Evolutionary conservation across 2,888 invertebrate genomes (phyloP).

Genomic region (Drosophila kuntzei): DNA sequence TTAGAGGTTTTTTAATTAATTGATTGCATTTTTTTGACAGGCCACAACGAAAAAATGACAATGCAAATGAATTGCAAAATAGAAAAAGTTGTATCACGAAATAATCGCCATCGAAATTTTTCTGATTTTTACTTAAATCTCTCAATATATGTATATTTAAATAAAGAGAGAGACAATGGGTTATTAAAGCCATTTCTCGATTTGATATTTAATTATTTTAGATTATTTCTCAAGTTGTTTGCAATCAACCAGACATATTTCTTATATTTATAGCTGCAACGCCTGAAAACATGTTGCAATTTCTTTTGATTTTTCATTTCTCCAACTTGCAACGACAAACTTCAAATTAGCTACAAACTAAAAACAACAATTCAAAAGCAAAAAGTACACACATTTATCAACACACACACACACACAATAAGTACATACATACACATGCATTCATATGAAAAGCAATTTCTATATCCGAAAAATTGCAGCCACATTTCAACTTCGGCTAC

Average conservation of each 20-base stretch:
- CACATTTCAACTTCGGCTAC: constrained; percentile 57
- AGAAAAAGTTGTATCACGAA: constrained; percentile 12
- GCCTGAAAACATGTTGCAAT: constrained; percentile 30
- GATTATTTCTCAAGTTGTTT: neutral
- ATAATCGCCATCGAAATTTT: constrained; percentile 1
- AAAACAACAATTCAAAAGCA: constrained; percentile 40
- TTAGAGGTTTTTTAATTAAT: constrained; percentile 59
- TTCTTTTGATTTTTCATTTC: constrained; percentile 54
- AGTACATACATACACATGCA: neutral
- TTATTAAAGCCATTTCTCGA: neutral
- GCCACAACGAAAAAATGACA: constrained; percentile 24
- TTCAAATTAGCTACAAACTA: constrained; percentile 66
- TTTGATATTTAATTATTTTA: constrained; percentile 20
- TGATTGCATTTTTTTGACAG: constrained; percentile 61
- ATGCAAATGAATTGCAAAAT: constrained; percentile 5
- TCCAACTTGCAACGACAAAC: constrained; percentile 52
- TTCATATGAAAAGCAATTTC: constrained; percentile 62
- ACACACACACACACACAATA: constrained; percentile 9
- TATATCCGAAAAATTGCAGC: constrained; percentile 58
- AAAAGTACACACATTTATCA: constrained; percentile 49
- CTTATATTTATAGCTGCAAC: constrained; percentile 13
- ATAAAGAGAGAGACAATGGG: neutral
- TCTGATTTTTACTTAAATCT: constrained; percentile 33
- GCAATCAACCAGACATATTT: constrained; percentile 16
- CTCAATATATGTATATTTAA: constrained; percentile 22